Base-by-base conservation (phyloP, 2,797 vertebrate species). In the Calcarius lapponicus region DNA sequence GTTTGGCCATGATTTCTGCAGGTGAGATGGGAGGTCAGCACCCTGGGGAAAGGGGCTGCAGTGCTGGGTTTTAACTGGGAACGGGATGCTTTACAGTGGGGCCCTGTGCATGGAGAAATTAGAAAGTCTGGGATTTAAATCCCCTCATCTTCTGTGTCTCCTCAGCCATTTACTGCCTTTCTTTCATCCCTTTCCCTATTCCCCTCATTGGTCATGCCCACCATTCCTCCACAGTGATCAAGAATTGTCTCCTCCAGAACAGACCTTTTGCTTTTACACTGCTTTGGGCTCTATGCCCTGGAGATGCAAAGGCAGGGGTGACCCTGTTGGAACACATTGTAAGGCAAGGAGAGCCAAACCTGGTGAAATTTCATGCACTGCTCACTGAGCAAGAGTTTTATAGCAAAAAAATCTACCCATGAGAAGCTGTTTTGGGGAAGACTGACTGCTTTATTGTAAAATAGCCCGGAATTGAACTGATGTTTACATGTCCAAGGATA, bases 401-500 rank as follows among this genome's bases (percentile, higher is more conserved):
- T 26, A 43, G 8, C 38, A 36, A 69, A 91, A 91, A 71, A 64
- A 6, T 15, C 31, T 58, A 29, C 19, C 12, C 36, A 43, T 43
- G 47, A 32, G n/a, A 54, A 91, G 3, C 21, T 17, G 15, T 81
- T 83, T 40, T 71, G 21, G 21, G 36, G 32, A 43, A 31, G 16
- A 50, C 4, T 38, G 12, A 12, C 2, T 43, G 21, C 4, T 51
- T 86, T 73, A 56, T 54, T 66, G 34, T 19, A 66, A 66, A 91
- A 58, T 34, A 82, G 17, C 6, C 57, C 47, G 47, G 21, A 6
- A 61, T 3, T 48, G 4, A 84, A 43, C 3, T 75, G 28, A 29
- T 54, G 28, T 62, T 79, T 82, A 19, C 0, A 0, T 3, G 4
- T 34, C 15, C 0, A 0, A 62, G 24, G 32, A 32, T 78, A 32